Evolutionary conservation across 2,113 vertebrate species (phyloP).

Genomic region (Leptocoma aspasia): DNA sequence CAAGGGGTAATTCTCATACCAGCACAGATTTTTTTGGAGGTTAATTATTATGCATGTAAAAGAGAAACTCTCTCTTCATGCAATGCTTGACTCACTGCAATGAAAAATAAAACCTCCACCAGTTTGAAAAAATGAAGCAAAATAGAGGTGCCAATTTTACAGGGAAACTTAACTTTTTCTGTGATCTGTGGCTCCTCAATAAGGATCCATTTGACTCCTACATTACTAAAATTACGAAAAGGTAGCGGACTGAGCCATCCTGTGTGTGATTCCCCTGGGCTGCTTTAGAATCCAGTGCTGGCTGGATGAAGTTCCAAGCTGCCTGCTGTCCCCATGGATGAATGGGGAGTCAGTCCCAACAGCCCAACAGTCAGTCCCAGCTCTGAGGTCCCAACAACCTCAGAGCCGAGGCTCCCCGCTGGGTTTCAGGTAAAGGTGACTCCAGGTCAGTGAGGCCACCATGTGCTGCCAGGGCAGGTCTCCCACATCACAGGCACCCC

Average conservation of each 20-base stretch:
- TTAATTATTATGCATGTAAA: background rate
- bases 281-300: background rate
- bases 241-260: background rate
- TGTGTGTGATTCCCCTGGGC: background rate
- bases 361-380: too few relatives aligned
- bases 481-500: rapidly evolving
- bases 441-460: background rate
- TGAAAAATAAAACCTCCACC: background rate
- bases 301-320: background rate
- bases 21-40: background rate
- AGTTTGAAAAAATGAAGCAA: background rate
- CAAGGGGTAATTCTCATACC: background rate
- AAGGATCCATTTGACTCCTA: background rate
- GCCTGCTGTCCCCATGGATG: background rate
- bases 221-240: background rate
- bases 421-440: background rate
- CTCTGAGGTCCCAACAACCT: too few relatives aligned
- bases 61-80: background rate
- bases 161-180: background rate
- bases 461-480: background rate
- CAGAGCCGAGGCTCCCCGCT: rapidly evolving
- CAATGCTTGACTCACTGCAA: background rate
- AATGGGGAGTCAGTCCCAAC: background rate
- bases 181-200: background rate
- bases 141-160: background rate